Conservation (phyloP, 2,113 vertebrate genomes). For the Albula glossodonta region DNA sequence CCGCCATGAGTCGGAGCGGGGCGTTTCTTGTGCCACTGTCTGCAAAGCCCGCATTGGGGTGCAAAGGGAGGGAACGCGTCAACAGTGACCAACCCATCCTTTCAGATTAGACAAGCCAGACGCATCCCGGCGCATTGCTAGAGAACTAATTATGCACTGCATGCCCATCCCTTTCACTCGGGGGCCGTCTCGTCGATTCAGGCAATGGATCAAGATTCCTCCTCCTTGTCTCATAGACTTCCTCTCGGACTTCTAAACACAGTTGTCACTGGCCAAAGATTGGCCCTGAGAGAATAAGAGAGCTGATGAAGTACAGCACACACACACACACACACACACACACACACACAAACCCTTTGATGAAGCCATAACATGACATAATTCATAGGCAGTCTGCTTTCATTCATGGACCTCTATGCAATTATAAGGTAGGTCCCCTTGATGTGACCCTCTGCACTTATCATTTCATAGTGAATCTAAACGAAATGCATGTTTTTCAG, state of each 20-base stretch:
- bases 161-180: neutral
- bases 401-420: neutral
- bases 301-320: conserved; percentile 52
- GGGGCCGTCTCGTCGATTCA: neutral
- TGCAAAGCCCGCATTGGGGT: neutral
- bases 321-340: neutral
- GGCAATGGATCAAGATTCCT: conserved; percentile 13
- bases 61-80: neutral
- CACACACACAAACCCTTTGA: neutral
- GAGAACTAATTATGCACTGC: neutral
- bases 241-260: conserved; percentile 54
- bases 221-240: conserved; percentile 54
- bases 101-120: conserved; percentile 25
- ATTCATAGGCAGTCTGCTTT: neutral
- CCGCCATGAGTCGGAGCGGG: neutral
- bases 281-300: conserved; percentile 33
- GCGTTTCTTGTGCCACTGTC: neutral
- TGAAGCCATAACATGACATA: neutral
- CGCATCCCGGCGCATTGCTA: neutral
- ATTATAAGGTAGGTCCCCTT: neutral
- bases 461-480: neutral
- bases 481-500: neutral
- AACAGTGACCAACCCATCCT: conserved; percentile 11
- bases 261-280: conserved; percentile 47
- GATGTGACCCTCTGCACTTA: neutral